Percentiles rank a stretch among this genome's conserved stretches.
Conservation (phyloP, 2,888 invertebrate genomes). For the Cryptus armator region DNA sequence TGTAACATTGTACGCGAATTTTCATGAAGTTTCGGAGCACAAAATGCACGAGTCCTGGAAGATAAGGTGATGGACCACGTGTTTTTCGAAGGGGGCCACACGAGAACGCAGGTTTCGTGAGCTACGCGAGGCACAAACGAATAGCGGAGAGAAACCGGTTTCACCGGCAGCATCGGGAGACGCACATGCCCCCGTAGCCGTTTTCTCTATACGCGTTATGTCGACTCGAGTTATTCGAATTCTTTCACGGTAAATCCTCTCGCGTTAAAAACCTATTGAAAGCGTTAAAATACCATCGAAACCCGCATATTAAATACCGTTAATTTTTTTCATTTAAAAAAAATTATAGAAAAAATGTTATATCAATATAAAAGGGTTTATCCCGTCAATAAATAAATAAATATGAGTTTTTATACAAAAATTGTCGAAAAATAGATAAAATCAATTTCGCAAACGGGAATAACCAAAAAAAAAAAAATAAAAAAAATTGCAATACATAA, state of each 20-base stretch:
- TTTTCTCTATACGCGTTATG: conserved; percentile 47
- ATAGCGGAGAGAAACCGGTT: conserved; percentile 61
- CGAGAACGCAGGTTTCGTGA: conserved; percentile 36
- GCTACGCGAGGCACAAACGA: conserved; percentile 36
- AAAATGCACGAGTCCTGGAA: background rate
- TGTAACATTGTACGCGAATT: background rate
- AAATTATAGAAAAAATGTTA: too few relatives aligned
- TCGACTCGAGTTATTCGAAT: conserved; percentile 63
- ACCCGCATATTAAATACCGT: background rate
- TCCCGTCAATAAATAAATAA: too few relatives aligned
- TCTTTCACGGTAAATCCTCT: conserved; percentile 30
- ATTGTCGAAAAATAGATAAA: too few relatives aligned
- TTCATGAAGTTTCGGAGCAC: conserved; percentile 3
- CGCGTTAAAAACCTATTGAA: background rate
- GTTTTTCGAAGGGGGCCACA: conserved; percentile 21
- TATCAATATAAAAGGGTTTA: too few relatives aligned
- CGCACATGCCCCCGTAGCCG: conserved; percentile 43
- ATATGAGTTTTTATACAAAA: too few relatives aligned
- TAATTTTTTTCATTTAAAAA: too few relatives aligned
- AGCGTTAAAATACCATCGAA: background rate
- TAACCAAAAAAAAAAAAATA: too few relatives aligned
- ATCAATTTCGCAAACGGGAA: too few relatives aligned
- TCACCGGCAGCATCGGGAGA: conserved; percentile 51
- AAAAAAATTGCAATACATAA: too few relatives aligned
- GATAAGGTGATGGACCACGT: conserved; percentile 42